A percentile compares a stretch with the other conserved stretches of the same genome.
These are phyloP conservation scores for Phaedon cochleariae DNA, from an alignment of 2,888 invertebrate species.

Conservation along the genomic window DNA sequence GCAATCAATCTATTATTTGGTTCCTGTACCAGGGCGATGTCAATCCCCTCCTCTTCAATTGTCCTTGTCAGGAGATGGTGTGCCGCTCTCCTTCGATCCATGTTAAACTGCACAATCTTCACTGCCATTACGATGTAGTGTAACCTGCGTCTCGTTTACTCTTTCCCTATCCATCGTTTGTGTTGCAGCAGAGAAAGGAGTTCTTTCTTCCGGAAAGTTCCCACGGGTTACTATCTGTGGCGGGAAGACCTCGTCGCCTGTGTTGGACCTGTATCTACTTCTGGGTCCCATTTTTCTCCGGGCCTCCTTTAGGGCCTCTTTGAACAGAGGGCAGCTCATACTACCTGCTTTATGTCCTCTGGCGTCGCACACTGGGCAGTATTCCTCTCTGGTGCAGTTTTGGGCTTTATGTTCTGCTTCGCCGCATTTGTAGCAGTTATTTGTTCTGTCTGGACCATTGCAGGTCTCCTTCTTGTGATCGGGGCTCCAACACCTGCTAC, in stretches of 20 bases:
- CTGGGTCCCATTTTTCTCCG: too few species aligned
- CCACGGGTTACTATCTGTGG: too few species aligned
- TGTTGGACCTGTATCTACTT: too few species aligned
- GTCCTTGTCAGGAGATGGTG: conserved; percentile 10
- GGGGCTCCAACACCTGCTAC: neutral
- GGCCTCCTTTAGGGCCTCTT: too few species aligned
- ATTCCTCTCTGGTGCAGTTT: neutral
- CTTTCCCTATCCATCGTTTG: neutral
- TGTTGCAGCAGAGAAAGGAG: too few species aligned
- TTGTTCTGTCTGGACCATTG: neutral
- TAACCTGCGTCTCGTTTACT: neutral
- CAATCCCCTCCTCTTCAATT: neutral
- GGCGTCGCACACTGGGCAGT: neutral
- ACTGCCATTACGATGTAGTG: neutral
- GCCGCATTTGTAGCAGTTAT: neutral
- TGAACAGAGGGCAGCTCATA: too few species aligned
- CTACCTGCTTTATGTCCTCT: neutral
- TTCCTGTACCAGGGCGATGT: conserved; percentile 22
- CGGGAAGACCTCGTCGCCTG: too few species aligned
- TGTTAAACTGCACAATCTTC: conserved; percentile 20
- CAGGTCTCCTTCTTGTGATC: neutral
- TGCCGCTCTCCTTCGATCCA: conserved; percentile 12
- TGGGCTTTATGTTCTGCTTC: neutral
- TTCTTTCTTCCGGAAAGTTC: too few species aligned
- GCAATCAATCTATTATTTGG: conserved; percentile 8